Percentiles rank a stretch among this genome's conserved stretches.
phyloP scores from a whole-genome alignment of 2,797 vertebrate species.

The Smutsia temminckii region DNA sequence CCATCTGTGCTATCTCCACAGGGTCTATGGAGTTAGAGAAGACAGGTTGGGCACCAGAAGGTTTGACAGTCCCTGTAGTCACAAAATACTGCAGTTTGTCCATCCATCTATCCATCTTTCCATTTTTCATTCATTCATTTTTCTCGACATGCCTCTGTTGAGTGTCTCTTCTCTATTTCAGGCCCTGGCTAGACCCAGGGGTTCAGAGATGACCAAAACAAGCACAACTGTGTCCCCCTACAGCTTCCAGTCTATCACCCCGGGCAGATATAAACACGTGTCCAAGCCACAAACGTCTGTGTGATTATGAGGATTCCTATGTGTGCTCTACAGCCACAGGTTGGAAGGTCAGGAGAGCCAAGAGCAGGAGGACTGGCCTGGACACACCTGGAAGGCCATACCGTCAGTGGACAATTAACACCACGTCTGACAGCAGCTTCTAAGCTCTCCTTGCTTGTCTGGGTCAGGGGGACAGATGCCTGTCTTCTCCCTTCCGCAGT shows the following conservation, averaged over 20 bases:
- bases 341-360: accelerated
- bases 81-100: background rate
- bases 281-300: background rate
- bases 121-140: background rate
- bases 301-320: background rate
- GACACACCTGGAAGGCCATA: background rate
- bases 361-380: background rate
- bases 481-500: constrained; percentile 37
- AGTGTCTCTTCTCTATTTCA: background rate
- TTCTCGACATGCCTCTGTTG: background rate
- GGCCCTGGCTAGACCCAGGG: background rate
- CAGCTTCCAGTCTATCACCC: background rate
- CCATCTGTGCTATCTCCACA: background rate
- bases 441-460: background rate
- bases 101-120: too few relatives aligned
- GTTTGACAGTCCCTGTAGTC: background rate
- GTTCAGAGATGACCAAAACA: background rate
- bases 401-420: background rate
- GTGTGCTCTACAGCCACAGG: background rate
- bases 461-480: constrained; percentile 20
- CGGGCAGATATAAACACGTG: background rate
- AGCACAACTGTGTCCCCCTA: background rate
- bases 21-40: background rate
- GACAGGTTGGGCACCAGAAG: background rate
- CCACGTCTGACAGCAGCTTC: background rate